These are phyloP conservation scores for Oxygymnocypris stewartii DNA, from an alignment of 2,113 vertebrate genomes.

Conservation along the genomic window DNA sequence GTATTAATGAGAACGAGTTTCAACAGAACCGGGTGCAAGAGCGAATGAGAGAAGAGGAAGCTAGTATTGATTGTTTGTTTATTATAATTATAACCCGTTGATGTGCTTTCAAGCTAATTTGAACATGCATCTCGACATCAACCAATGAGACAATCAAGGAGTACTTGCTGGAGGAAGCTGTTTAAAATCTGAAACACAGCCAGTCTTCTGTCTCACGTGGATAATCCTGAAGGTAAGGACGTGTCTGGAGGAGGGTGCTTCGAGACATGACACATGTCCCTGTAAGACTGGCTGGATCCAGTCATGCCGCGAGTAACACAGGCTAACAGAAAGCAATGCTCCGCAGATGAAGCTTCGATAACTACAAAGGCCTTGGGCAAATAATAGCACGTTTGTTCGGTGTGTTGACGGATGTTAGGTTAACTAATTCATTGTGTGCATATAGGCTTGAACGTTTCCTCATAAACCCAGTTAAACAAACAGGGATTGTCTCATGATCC, in stretches of 20 bases:
- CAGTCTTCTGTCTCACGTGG: background rate
- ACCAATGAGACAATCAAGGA: background rate
- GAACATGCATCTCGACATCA: background rate
- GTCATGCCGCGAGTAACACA: conserved; percentile 9
- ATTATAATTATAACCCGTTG: conserved; percentile 51
- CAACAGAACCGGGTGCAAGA: background rate
- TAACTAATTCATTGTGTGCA: background rate
- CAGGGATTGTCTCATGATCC: background rate
- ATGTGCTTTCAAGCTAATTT: background rate
- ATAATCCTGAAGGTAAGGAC: conserved; percentile 1
- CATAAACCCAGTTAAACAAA: background rate
- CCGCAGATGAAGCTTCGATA: background rate
- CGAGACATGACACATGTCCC: conserved; percentile 42
- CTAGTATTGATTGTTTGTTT: conserved; percentile 41
- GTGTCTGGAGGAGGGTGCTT: background rate
- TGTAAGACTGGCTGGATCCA: conserved; percentile 22
- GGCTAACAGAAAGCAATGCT: background rate
- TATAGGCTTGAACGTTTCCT: background rate
- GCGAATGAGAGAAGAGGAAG: background rate
- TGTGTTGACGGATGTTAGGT: background rate
- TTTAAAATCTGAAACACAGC: background rate
- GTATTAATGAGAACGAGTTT: conserved; percentile 44
- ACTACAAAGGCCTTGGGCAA: background rate
- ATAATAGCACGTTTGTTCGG: background rate
- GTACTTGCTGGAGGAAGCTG: background rate